These are phyloP conservation scores for Sesia apiformis DNA, from an alignment of 2,888 invertebrate genomes.

Conservation along the genomic window DNA sequence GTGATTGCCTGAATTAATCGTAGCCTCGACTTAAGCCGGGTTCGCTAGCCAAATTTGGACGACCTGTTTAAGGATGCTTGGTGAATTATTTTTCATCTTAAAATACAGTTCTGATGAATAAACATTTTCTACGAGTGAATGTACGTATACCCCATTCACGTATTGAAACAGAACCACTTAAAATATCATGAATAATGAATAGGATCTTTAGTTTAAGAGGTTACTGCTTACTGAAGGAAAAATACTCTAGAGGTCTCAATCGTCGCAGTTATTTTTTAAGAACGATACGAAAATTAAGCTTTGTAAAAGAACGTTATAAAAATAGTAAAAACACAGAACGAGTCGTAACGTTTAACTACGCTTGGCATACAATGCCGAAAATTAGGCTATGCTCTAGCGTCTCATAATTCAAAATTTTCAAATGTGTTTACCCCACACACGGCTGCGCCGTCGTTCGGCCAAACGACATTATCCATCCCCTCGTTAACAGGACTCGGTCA, in stretches of 20 bases:
- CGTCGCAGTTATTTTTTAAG: background rate
- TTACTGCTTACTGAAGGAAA: background rate
- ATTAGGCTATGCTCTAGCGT: constrained; percentile 10
- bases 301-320: background rate
- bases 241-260: background rate
- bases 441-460: constrained; percentile 19
- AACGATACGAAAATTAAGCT: constrained; percentile 1
- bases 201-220: background rate
- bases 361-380: constrained; percentile 2
- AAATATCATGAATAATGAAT: background rate
- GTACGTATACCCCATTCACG: background rate
- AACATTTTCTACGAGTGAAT: background rate
- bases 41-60: constrained; percentile 4
- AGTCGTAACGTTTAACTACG: too few species aligned
- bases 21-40: constrained; percentile 17
- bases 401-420: constrained; percentile 23
- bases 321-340: background rate
- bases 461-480: constrained; percentile 47
- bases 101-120: background rate
- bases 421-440: constrained; percentile 23
- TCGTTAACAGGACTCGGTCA: constrained; percentile 43
- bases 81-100: constrained; percentile 3
- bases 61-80: constrained; percentile 2
- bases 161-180: background rate
- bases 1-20: constrained; percentile 49